A percentile compares a stretch with the other conserved stretches of the same genome.
phyloP scores from a whole-genome alignment of 2,113 vertebrate genomes.

The Cyanoderma ruficeps region DNA sequence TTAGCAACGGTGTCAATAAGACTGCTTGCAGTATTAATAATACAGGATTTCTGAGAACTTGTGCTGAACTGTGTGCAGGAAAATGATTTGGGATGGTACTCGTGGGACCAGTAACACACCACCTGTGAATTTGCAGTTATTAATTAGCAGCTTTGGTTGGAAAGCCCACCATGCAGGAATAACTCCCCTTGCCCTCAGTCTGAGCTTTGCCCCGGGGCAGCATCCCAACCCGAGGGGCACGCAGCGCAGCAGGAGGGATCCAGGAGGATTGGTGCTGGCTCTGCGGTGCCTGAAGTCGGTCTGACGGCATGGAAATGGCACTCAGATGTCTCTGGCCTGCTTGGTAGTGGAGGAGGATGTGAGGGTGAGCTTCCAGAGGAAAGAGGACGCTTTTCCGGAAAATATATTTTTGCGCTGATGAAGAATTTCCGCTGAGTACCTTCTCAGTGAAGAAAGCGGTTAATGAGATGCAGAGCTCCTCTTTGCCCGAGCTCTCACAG shows the following conservation, averaged over 20 bases:
- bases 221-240: fast-evolving
- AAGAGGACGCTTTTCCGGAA: not conserved
- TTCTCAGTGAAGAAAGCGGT: not conserved
- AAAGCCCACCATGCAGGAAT: not conserved
- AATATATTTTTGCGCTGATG: not conserved
- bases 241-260: not conserved
- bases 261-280: fast-evolving
- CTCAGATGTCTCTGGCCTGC: not conserved
- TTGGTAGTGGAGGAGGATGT: not conserved
- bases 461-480: not conserved
- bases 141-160: not conserved
- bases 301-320: not conserved
- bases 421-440: not conserved
- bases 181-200: not conserved
- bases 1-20: not conserved
- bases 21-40: not conserved
- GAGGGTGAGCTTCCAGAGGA: not conserved
- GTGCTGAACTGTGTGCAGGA: not conserved
- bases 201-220: not conserved
- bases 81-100: not conserved
- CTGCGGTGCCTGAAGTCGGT: fast-evolving
- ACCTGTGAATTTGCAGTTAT: not conserved
- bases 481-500: not conserved
- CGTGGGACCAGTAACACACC: not conserved
- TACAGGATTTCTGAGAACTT: not conserved